Percentiles rank a stretch among this genome's conserved stretches.
Evolutionary conservation across 2,888 invertebrate species (phyloP).

Genomic region (Agrotis segetum): DNA sequence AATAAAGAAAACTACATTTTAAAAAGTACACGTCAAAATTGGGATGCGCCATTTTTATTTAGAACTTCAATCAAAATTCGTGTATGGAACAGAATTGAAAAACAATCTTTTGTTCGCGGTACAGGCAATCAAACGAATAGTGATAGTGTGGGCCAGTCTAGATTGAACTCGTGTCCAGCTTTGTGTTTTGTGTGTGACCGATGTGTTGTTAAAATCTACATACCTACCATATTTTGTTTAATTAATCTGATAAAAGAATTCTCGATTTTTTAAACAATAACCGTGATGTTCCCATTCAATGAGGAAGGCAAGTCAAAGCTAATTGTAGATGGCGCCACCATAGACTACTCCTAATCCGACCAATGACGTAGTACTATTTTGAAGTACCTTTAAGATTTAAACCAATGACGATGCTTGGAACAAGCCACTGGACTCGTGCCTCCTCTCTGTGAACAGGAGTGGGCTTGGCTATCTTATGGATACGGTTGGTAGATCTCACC

Average conservation of each 20-base stretch:
- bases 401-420: too few relatives aligned
- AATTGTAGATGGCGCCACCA: too few relatives aligned
- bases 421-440: background rate
- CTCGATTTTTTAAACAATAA: too few relatives aligned
- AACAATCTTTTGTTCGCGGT: constrained; percentile 32
- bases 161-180: constrained; percentile 22
- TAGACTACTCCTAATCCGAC: too few relatives aligned
- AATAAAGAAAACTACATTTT: background rate
- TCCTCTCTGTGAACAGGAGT: too few relatives aligned
- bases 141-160: constrained; percentile 12
- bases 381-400: too few relatives aligned
- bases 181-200: background rate
- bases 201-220: background rate
- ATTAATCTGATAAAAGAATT: too few relatives aligned
- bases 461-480: too few relatives aligned
- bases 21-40: background rate
- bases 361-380: too few relatives aligned
- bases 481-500: too few relatives aligned
- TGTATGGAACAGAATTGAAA: constrained; percentile 37
- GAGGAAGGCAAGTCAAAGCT: too few relatives aligned
- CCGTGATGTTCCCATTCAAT: background rate
- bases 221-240: background rate
- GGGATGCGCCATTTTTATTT: constrained; percentile 17
- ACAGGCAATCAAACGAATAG: constrained; percentile 36
- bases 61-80: constrained; percentile 45